Base-by-base conservation (phyloP, 2,888 invertebrate genomes). In the Trissolcus japonicus region DNA sequence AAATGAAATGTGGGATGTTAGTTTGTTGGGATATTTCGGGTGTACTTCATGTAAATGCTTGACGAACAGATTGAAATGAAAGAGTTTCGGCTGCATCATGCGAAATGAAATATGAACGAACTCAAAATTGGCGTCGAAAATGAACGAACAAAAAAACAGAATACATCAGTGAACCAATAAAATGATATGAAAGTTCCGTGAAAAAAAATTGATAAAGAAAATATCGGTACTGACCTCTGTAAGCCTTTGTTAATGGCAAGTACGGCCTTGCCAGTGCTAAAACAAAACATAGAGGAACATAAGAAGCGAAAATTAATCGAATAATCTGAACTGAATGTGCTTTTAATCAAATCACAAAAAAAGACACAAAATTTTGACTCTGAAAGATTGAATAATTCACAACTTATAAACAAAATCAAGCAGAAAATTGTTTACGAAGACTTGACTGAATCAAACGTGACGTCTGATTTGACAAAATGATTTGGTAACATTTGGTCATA, bases 231-330 rank as follows among this genome's bases (percentile, higher is more conserved):
- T 92, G 91, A 93, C 92, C 95, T 93, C 91, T 94, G 94, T 89
- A 95, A 93, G 90, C 95, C 95, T 92, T 94, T 95, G 92, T 94
- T 95, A 92, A 95, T 94, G 90, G 94, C 94, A 90, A 95, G 93
- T 90, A 95, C 92, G 88, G 94, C 94, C 92, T 95, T 95, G 90
- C 95, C 95, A 91, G 94, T 91, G 92, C 92, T 93, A 92, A 92
- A 92, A 91, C 90, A 91, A 91, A 91, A 91, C 89, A 90, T 89
- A 90, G 90, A 90, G 90, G 89, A 90, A 87, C 85, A 83, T 88
- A 88, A 88, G 87, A 88, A 84, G 84, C 86, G 83, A 88, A 84
- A 83, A 84, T 83, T 79, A 82, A 80, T 84, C 83, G 76, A 78
- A 79, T 83, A 80, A 78, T 78, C 74, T 71, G 81, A 83, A 81